Conservation (phyloP, 2,797 vertebrate species). For the Danio jaintianensis region DNA sequence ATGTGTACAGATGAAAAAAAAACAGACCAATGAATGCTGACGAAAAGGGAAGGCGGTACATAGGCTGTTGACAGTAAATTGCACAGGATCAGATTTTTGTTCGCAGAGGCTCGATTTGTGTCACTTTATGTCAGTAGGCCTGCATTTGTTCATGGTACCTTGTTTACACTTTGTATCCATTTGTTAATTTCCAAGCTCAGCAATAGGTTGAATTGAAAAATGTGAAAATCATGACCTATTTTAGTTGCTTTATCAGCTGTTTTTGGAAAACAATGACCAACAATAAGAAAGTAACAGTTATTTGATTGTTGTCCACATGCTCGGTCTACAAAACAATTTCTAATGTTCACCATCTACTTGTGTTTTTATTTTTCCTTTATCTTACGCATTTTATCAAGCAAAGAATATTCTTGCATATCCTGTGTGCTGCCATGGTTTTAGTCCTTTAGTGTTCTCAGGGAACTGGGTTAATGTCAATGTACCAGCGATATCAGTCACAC, state of each 20-base stretch:
- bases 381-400: slow-evolving; percentile 7
- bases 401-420: slow-evolving; percentile 52
- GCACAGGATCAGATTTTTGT: slow-evolving; percentile 58
- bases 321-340: background rate
- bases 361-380: slow-evolving; percentile 20
- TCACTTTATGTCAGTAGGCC: slow-evolving; percentile 57
- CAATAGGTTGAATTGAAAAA: slow-evolving; percentile 47
- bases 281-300: background rate
- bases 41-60: slow-evolving; percentile 52
- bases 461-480: slow-evolving; percentile 61
- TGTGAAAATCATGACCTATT: slow-evolving; percentile 43
- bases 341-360: background rate
- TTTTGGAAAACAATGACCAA: background rate
- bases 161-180: slow-evolving; percentile 56
- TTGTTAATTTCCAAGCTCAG: slow-evolving; percentile 26
- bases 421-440: slow-evolving; percentile 70
- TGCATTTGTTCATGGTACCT: slow-evolving; percentile 57
- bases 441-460: slow-evolving; percentile 80
- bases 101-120: slow-evolving; percentile 53
- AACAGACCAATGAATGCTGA: slow-evolving; percentile 56
- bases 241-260: slow-evolving; percentile 16
- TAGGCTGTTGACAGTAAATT: slow-evolving; percentile 56
- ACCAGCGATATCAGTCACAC: slow-evolving; percentile 46
- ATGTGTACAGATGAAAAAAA: slow-evolving; percentile 52
- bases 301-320: background rate